Conservation (phyloP, 2,797 vertebrate genomes). For the Neostethus bicornis region DNA sequence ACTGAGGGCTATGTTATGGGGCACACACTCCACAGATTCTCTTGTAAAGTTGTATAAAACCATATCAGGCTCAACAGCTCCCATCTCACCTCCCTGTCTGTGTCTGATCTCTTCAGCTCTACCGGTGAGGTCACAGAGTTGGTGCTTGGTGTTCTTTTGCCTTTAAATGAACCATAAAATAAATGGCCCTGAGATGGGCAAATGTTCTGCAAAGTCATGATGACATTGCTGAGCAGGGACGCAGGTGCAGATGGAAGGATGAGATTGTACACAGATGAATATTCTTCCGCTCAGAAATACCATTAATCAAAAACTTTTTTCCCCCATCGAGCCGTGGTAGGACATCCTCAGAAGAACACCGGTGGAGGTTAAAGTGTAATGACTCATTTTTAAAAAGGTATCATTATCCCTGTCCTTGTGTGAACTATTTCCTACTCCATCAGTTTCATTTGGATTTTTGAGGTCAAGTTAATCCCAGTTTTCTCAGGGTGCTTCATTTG, state of each 20-base stretch:
- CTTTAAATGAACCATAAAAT: slow-evolving; percentile 53
- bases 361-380: slow-evolving; percentile 50
- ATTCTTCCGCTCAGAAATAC: slow-evolving; percentile 46
- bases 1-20: neutral
- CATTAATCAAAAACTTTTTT: slow-evolving; percentile 65
- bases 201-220: slow-evolving; percentile 62
- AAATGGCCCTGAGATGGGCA: slow-evolving; percentile 32
- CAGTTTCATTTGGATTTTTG: slow-evolving; percentile 1
- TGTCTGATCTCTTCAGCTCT: slow-evolving; percentile 9
- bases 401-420: slow-evolving; percentile 6
- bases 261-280: slow-evolving; percentile 60
- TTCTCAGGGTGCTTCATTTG: slow-evolving; percentile 20
- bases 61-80: neutral
- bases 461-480: neutral
- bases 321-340: slow-evolving; percentile 48
- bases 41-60: slow-evolving; percentile 23
- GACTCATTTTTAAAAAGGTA: slow-evolving; percentile 35
- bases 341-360: slow-evolving; percentile 22
- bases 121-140: slow-evolving; percentile 34
- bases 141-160: slow-evolving; percentile 30
- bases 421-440: neutral
- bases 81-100: neutral
- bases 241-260: slow-evolving; percentile 41
- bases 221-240: slow-evolving; percentile 47
- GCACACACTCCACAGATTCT: slow-evolving; percentile 8